A percentile compares a stretch with the other conserved stretches of the same genome.
These are phyloP conservation scores for Acronicta leporina DNA, from an alignment of 2,888 invertebrate species.

Conservation along the genomic window DNA sequence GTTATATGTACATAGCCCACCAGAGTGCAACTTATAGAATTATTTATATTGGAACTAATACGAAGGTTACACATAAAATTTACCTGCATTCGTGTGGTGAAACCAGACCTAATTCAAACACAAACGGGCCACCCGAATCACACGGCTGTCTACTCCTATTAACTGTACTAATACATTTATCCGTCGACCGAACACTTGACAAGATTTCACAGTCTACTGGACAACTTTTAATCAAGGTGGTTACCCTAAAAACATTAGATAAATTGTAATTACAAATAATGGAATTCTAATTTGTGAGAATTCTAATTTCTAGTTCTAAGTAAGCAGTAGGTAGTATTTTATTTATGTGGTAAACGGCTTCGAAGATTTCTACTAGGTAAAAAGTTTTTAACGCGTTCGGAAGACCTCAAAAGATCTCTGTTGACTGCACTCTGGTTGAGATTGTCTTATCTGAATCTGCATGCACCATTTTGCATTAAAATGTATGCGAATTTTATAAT, in stretches of 20 bases:
- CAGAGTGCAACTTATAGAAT: too few species aligned
- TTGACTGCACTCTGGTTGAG: too few species aligned
- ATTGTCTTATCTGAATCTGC: too few species aligned
- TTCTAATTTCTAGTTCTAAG: too few species aligned
- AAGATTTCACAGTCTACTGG: conserved; percentile 76
- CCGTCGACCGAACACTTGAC: conserved; percentile 71
- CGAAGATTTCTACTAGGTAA: too few species aligned
- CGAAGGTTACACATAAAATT: too few species aligned
- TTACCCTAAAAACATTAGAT: conserved; percentile 50
- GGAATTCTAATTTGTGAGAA: conserved; percentile 50
- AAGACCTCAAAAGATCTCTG: too few species aligned
- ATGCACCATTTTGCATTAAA: too few species aligned
- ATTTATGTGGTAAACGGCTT: background rate
- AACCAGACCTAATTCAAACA: conserved; percentile 51
- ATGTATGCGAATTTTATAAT: too few species aligned
- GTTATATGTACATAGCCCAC: too few species aligned
- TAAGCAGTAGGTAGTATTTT: background rate
- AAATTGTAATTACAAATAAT: conserved; percentile 48
- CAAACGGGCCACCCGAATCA: conserved; percentile 67
- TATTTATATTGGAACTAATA: too few species aligned
- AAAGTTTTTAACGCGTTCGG: too few species aligned
- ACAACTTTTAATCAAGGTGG: conserved; percentile 70
- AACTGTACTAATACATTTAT: conserved; percentile 67
- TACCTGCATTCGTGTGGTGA: conserved; percentile 18
- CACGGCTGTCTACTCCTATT: conserved; percentile 75